Base-by-base conservation (phyloP, 2,797 vertebrate species). In the Eptatretus atami region DNA sequence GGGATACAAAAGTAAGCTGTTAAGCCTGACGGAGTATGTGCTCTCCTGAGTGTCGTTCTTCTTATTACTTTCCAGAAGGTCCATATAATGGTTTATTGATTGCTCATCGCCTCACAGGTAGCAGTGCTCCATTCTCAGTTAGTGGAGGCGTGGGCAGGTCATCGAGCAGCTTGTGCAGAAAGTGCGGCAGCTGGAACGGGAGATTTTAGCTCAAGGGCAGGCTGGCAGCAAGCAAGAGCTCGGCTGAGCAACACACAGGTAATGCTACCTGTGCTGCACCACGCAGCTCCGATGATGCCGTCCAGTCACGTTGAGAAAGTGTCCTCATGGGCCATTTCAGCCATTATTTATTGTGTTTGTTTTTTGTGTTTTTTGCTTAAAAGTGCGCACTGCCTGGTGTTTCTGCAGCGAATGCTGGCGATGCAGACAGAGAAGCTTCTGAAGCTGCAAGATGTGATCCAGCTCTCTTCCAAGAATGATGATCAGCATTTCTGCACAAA, bases 381-480 rank as follows among this genome's bases (percentile, higher is more conserved):
- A 44, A 44, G 31, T 8, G 6, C 6, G 55, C 55, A 19, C 10
- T 61, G 57, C 12, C 31, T 61, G 57, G 9, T 15, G n/a, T n/a
- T 9, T 25, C 9, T 61, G 57, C 57, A 61, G 57, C 57, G 57
- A n/a, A 9, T 61, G 57, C 12, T 61, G 9, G 57, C 57, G 15
- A 25, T 61, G 57, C 57, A 61, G 57, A 61, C 57, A 12, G 57
- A 61, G 57, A n/a, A 25, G 57, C 57, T 61, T n/a, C 57, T 61
- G 57, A n/a, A 25, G 15, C 57, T 61, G 57, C 57, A 61, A 10
- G 57, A 61, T n/a, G n/a, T 25, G 57, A 61, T 61, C 9, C 57
- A 61, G 57, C 15, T n/a, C 57, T 10, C 57, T n/a, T n/a, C 57
- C 8, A n/a, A 25, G 57, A n/a, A 25, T 25, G 57, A n/a, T 10